phyloP scores from a whole-genome alignment of 2,797 vertebrate species.

The Chiroxiphia lanceolata region DNA sequence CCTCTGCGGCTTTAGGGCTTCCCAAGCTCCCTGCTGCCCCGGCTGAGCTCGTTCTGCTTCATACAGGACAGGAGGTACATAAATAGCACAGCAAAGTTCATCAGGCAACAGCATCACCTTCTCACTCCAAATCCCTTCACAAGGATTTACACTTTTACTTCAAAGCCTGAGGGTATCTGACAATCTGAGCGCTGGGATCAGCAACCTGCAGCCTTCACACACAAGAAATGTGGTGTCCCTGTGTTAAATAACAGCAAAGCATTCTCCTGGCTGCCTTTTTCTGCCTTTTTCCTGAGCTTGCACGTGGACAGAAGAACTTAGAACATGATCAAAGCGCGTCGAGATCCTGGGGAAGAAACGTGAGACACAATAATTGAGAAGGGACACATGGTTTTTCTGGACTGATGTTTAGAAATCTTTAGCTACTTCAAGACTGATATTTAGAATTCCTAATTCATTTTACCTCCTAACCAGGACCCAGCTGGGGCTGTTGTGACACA shows the following conservation, averaged over 20 bases:
- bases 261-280: not conserved
- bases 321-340: fast-evolving
- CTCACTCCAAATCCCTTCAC: not conserved
- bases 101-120: no score
- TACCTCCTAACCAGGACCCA: not conserved
- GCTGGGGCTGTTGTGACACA: not conserved
- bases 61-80: fast-evolving
- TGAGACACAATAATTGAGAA: fast-evolving
- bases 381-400: fast-evolving
- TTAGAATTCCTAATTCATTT: fast-evolving
- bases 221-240: fast-evolving
- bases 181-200: not conserved
- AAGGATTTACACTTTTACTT: not conserved
- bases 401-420: not conserved
- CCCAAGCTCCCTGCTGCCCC: not conserved
- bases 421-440: not conserved
- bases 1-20: fast-evolving
- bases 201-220: not conserved
- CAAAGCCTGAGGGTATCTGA: not conserved
- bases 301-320: fast-evolving
- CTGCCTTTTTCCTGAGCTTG: not conserved
- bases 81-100: not conserved
- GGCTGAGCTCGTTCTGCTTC: not conserved
- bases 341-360: not conserved
- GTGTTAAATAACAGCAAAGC: not conserved